Conservation (phyloP, 2,888 invertebrate genomes). For the Orgyia antiqua region DNA sequence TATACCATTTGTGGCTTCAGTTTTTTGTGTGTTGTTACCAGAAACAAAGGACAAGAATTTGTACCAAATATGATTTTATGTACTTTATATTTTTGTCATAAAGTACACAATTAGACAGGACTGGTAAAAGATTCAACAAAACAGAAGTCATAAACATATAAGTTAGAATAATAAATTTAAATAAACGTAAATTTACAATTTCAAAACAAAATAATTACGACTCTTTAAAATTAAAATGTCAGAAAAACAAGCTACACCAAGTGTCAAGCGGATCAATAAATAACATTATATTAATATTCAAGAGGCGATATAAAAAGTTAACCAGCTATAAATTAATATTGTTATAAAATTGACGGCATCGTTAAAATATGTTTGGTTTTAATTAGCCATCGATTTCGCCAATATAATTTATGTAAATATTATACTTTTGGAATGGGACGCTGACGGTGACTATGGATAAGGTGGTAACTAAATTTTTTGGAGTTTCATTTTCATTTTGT, state of each 20-base stretch:
- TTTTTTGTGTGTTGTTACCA: conserved; percentile 36
- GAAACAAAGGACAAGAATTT: conserved; percentile 43
- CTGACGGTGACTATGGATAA: conserved; percentile 7
- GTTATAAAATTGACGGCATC: conserved; percentile 43
- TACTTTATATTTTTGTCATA: too few species aligned
- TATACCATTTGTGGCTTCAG: conserved; percentile 31
- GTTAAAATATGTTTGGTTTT: conserved; percentile 46
- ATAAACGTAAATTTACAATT: background rate
- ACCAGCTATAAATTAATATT: conserved; percentile 45
- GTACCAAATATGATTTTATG: too few species aligned
- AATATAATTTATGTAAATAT: conserved; percentile 28
- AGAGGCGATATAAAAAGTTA: conserved; percentile 40
- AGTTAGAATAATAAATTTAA: too few species aligned
- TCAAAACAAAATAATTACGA: conserved; percentile 5
- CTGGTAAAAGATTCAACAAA: too few species aligned
- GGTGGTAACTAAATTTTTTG: conserved; percentile 5
- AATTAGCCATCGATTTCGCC: conserved; percentile 38
- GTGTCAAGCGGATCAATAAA: conserved; percentile 31
- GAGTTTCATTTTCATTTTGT: too few species aligned
- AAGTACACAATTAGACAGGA: too few species aligned
- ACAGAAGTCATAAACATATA: too few species aligned
- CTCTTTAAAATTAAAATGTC: conserved; percentile 16
- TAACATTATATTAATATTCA: conserved; percentile 42
- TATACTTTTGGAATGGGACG: conserved; percentile 22
- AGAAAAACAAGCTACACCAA: conserved; percentile 22